A percentile compares a stretch with the other conserved stretches of the same genome.
phyloP scores from a whole-genome alignment of 2,113 vertebrate genomes.

The Limnothrissa miodon region DNA sequence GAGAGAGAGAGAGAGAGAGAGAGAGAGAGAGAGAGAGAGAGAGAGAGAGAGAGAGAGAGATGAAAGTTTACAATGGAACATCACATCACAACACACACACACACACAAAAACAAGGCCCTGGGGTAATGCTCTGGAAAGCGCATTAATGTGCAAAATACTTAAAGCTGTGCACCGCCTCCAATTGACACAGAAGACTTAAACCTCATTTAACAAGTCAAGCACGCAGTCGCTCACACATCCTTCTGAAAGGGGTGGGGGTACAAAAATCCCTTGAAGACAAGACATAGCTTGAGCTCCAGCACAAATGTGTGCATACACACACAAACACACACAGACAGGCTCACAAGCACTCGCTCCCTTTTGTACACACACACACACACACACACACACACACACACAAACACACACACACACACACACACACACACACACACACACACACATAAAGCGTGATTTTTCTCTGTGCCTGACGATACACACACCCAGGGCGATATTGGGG shows the following conservation, averaged over 20 bases:
- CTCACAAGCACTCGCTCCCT: too few species aligned
- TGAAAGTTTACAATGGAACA: background rate
- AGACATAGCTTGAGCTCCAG: constrained; percentile 52
- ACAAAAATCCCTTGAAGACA: constrained; percentile 63
- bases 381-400: background rate
- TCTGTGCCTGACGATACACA: constrained; percentile 43
- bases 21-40: background rate
- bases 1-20: too few species aligned
- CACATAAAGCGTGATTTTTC: background rate
- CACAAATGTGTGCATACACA: background rate
- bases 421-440: background rate
- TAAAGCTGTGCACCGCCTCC: constrained; percentile 73
- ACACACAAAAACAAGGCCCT: constrained; percentile 63
- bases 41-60: background rate
- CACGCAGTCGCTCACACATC: constrained; percentile 59
- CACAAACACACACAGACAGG: constrained; percentile 34
- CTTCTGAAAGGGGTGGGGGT: constrained; percentile 42
- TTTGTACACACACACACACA: constrained; percentile 19
- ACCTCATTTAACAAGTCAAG: constrained; percentile 74
- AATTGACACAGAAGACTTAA: constrained; percentile 76
- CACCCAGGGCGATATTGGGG: constrained; percentile 44
- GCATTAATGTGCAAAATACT: constrained; percentile 78
- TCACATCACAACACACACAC: constrained; percentile 37
- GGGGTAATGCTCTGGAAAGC: constrained; percentile 75
- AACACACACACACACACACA: constrained; percentile 36